Conservation (phyloP, 2,113 vertebrate genomes). For the Zapornia atra region DNA sequence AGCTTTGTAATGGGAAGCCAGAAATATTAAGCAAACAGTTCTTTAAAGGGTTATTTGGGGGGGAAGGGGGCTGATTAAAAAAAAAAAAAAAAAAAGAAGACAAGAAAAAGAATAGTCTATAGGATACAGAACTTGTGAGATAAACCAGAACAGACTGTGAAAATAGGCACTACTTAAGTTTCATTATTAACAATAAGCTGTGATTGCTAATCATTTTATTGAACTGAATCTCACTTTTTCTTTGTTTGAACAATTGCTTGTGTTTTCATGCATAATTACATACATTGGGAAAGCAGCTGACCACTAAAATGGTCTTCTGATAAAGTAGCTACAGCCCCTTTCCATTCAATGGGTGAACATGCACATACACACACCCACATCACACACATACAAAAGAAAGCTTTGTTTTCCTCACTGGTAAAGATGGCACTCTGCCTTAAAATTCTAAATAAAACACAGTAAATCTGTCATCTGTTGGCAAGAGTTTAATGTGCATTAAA, state of each 20-base stretch:
- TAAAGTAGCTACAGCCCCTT: constrained; percentile 50
- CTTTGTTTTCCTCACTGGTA: constrained; percentile 48
- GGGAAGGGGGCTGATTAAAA: constrained; percentile 16
- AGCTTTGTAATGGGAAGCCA: constrained; percentile 80
- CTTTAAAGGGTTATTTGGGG: constrained; percentile 70
- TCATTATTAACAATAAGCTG: constrained; percentile 69
- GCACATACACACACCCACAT: constrained; percentile 51
- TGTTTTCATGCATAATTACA: constrained; percentile 81
- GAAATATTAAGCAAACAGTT: constrained; percentile 79
- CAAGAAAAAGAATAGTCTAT: constrained; percentile 76
- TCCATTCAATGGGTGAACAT: constrained; percentile 61
- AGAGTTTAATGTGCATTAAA: constrained; percentile 65
- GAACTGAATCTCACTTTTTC: constrained; percentile 56
- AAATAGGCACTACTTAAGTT: constrained; percentile 67
- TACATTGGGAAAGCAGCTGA: constrained; percentile 64
- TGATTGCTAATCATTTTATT: constrained; percentile 60
- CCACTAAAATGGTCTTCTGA: constrained; percentile 49
- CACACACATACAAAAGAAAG: constrained; percentile 66
- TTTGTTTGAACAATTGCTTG: constrained; percentile 56
- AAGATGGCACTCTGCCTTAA: constrained; percentile 66
- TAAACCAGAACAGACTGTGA: constrained; percentile 76
- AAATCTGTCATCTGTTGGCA: constrained; percentile 69
- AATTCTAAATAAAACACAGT: constrained; percentile 74
- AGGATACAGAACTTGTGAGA: constrained; percentile 71
- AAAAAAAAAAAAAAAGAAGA: constrained; percentile 51